A percentile compares a stretch with the other conserved stretches of the same genome.
These are phyloP conservation scores for Thumatha senex DNA, from an alignment of 2,888 invertebrate genomes.

Conservation along the genomic window DNA sequence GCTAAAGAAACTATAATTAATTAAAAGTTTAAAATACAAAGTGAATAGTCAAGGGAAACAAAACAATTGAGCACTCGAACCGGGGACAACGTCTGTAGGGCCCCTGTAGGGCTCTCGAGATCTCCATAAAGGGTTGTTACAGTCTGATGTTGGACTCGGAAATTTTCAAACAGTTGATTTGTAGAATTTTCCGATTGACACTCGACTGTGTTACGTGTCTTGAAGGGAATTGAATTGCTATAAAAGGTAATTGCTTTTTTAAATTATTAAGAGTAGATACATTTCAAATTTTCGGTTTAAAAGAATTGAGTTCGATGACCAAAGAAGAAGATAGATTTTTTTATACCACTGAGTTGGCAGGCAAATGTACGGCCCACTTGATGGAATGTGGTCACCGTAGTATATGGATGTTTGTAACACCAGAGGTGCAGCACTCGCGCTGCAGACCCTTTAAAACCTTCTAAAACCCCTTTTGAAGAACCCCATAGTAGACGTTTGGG, in stretches of 20 bases:
- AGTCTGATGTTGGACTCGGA: constrained; percentile 47
- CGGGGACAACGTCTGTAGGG: constrained; percentile 48
- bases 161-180: constrained; percentile 75
- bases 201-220: constrained; percentile 46
- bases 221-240: constrained; percentile 17
- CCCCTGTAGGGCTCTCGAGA: constrained; percentile 43
- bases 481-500: no score
- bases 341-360: no score
- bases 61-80: constrained; percentile 37
- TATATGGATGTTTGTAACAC: no score
- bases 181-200: constrained; percentile 73
- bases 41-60: constrained; percentile 41
- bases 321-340: no score
- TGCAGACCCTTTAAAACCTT: no score
- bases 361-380: no score
- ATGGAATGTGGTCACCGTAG: no score
- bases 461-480: no score
- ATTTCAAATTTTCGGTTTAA: no score
- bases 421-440: no score
- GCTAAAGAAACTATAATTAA: constrained; percentile 25
- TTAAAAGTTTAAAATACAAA: constrained; percentile 37
- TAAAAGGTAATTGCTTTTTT: background rate
- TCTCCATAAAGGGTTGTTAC: constrained; percentile 74
- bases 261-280: no score
- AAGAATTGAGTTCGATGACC: no score